Evolutionary conservation across 2,113 vertebrate genomes (phyloP).

Genomic region (Phylloscopus trochilus): DNA sequence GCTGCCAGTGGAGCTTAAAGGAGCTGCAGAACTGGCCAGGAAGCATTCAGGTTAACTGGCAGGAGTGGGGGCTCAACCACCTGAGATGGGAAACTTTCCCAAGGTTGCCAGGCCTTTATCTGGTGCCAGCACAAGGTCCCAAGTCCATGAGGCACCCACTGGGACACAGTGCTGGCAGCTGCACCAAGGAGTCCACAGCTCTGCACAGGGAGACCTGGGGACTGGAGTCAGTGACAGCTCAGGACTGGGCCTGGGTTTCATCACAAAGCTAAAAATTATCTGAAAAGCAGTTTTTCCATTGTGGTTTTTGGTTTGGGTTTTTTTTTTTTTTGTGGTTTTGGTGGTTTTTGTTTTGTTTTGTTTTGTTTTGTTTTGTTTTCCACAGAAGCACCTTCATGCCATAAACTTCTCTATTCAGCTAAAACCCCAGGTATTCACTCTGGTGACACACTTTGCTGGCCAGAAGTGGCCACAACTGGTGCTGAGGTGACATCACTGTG

Average conservation of each 20-base stretch:
- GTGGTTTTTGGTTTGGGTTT: not conserved
- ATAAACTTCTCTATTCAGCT: not conserved
- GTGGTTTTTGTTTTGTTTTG: not conserved
- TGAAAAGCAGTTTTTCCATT: not conserved
- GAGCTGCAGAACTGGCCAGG: not conserved
- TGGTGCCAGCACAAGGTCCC: fast-evolving
- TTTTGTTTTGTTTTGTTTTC: no score
- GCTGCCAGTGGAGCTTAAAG: not conserved
- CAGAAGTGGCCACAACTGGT: fast-evolving
- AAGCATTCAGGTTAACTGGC: not conserved
- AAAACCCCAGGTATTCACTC: not conserved
- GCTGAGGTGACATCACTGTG: fast-evolving
- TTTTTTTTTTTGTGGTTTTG: no score
- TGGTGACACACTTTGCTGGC: not conserved
- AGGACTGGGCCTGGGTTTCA: not conserved
- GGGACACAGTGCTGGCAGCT: not conserved
- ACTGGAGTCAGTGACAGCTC: not conserved
- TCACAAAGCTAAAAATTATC: not conserved
- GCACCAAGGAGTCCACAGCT: not conserved
- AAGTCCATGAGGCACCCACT: fast-evolving
- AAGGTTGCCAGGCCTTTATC: not conserved
- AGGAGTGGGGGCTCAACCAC: not conserved
- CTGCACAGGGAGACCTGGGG: fast-evolving
- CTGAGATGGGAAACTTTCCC: not conserved
- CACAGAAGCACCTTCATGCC: not conserved